Conservation (phyloP, 1,140 invertebrate species). For the Drosophila leontia region DNA sequence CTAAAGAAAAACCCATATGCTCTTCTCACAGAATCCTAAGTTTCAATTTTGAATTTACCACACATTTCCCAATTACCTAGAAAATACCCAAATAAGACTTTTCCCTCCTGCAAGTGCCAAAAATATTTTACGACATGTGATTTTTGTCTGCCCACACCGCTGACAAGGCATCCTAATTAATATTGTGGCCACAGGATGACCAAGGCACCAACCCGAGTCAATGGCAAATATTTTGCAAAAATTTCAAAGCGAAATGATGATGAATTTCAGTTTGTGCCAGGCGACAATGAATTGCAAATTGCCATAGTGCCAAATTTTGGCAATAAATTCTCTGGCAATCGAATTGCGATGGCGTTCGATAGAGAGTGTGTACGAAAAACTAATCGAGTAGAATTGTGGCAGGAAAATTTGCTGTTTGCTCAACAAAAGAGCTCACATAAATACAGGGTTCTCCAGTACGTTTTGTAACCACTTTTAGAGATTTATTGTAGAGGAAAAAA, state of each 20-base stretch:
- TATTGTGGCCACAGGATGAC: conserved; percentile 15
- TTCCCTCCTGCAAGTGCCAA: conserved; percentile 11
- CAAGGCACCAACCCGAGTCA: neutral
- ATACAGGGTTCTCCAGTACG: conserved; percentile 28
- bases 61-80: neutral
- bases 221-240: conserved; percentile 28
- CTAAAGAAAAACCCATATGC: neutral
- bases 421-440: conserved; percentile 4
- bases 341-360: conserved; percentile 18
- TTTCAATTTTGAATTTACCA: neutral
- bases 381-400: conserved; percentile 51
- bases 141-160: neutral
- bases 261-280: conserved; percentile 19
- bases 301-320: conserved; percentile 24
- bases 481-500: neutral
- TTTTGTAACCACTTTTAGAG: neutral
- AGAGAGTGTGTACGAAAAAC: conserved; percentile 22
- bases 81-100: no score
- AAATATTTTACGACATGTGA: neutral
- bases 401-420: conserved; percentile 26
- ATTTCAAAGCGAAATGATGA: conserved; percentile 19
- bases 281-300: conserved; percentile 46
- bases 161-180: conserved; percentile 39
- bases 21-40: neutral
- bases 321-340: conserved; percentile 35